Evolutionary conservation across 2,888 invertebrate species (phyloP), one percentile per base, ranked within the genome.

Genomic region (Chrysolina americana): DNA sequence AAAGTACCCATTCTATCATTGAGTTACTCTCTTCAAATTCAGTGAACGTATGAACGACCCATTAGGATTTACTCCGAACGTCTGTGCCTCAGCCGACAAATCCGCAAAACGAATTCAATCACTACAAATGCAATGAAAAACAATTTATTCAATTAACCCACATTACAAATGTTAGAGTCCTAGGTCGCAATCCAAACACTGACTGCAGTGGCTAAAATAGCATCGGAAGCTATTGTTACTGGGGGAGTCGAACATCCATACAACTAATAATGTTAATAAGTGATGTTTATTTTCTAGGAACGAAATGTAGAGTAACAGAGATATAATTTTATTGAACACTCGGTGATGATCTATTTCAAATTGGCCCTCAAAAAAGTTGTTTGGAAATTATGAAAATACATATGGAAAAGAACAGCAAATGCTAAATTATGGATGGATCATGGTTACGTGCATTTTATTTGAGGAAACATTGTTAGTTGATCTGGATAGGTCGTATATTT

Each of bases 141-240:
- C 56, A 56, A 56, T 56, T 56, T 23, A 56, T 23, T 56, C 56
- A 56, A 56, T 56, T 56, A 56, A 56, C 56, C 56, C 23, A 56
- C 23, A 56, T 56, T 23, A 56, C 56, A 56, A 56, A 56, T 19
- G 56, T 56, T 23, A 9, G 21, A 56, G 56, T 56, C 56, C 56
- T 56, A 56, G 56, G 56, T 56, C 56, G 56, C 23, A 56, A 56
- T 56, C 23, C 11, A 21, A 56, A 56, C 56, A 56, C 21, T 56
- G 56, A 56, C 11, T 23, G 11, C 56, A 23, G 56, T 13, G 13
- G 5, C 56, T 21, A 56, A 56, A 56, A 56, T 56, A 56, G 56
- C 19, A 56, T 56, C 15, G 19, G 6, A 56, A 23, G 15, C 21
- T 21, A 23, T 13, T 21, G 56, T 23, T 56, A 56, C 56, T 10